Percentiles rank a stretch among this genome's conserved stretches.
Evolutionary conservation across 2,888 invertebrate species (phyloP).

Genomic region (Calameuta pallipes): DNA sequence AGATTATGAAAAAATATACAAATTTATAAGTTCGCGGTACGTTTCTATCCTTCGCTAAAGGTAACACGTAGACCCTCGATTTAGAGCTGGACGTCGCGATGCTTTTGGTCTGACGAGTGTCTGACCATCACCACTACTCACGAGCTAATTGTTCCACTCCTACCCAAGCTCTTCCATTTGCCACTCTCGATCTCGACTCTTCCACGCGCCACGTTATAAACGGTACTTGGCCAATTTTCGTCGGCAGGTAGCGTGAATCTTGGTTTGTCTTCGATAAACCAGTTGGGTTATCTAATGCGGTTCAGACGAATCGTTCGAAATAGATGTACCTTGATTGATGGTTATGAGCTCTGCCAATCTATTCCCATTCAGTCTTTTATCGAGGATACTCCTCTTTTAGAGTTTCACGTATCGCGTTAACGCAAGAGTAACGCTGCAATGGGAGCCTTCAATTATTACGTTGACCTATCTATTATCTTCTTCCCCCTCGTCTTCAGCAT

Average conservation of each 20-base stretch:
- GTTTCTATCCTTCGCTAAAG: not conserved
- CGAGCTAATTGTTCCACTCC: conserved; percentile 19
- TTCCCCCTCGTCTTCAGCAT: not conserved
- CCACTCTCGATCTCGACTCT: not conserved
- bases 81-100: not conserved
- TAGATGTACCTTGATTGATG: not conserved
- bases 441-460: not conserved
- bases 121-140: conserved; percentile 23
- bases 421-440: not conserved
- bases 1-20: not conserved
- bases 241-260: not conserved
- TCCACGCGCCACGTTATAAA: not conserved
- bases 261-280: not conserved
- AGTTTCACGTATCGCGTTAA: not conserved
- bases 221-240: not conserved
- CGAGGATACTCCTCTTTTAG: not conserved
- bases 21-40: not conserved
- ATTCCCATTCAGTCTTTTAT: not conserved
- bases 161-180: not conserved
- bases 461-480: not conserved
- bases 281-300: not conserved
- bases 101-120: conserved; percentile 11
- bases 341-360: not conserved
- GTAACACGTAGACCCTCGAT: not conserved
- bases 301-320: not conserved